Evolutionary conservation across 2,888 invertebrate species (phyloP).

Genomic region (Drosophila pegasa): DNA sequence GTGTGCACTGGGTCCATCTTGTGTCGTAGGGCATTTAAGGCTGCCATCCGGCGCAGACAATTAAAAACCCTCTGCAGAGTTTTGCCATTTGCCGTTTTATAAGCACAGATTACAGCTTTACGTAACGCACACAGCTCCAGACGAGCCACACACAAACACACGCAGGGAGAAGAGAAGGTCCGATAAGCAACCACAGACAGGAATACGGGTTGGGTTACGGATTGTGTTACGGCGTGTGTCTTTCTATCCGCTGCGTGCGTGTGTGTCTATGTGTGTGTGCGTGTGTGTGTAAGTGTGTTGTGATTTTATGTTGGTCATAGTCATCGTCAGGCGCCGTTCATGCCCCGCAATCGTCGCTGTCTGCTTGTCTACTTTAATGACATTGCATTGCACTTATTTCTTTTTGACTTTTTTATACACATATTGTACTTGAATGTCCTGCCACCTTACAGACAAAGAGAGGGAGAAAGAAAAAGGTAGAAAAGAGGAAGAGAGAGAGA

Average conservation of each 20-base stretch:
- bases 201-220: constrained; percentile 42
- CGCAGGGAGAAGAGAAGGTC: constrained; percentile 36
- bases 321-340: constrained; percentile 40
- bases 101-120: constrained; percentile 80
- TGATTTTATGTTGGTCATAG: constrained; percentile 77
- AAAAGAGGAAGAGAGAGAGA: neutral
- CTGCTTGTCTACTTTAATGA: constrained; percentile 78
- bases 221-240: constrained; percentile 42
- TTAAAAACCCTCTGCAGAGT: constrained; percentile 79
- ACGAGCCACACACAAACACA: constrained; percentile 40
- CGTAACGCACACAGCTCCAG: constrained; percentile 66
- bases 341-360: constrained; percentile 31
- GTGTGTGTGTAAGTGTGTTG: constrained; percentile 50
- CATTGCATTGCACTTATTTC: constrained; percentile 80
- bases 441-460: constrained; percentile 40
- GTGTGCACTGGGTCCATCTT: constrained; percentile 40
- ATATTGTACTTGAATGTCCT: constrained; percentile 41
- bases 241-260: constrained; percentile 22
- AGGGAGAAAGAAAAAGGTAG: neutral
- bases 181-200: constrained; percentile 69
- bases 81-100: constrained; percentile 80
- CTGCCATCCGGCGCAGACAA: constrained; percentile 78
- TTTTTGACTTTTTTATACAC: constrained; percentile 62
- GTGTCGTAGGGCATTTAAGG: constrained; percentile 70
- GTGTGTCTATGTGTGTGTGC: constrained; percentile 15